Evolutionary conservation across 2,113 vertebrate genomes (phyloP), one percentile per base, ranked within the genome.

Genomic region (Hipposideros armiger): DNA sequence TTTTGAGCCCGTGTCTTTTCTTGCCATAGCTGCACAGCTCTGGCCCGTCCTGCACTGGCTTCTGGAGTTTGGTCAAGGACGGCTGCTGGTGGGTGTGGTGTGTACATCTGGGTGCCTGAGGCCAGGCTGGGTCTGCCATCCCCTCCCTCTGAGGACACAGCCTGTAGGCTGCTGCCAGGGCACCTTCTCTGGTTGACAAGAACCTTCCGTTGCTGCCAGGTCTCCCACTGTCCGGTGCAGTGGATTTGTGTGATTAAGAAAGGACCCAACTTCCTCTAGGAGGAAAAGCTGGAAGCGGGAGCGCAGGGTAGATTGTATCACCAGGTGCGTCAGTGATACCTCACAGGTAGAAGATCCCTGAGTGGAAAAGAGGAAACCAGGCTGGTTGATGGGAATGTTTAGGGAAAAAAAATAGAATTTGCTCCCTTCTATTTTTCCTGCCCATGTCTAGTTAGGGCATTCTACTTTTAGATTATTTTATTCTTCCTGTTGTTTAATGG

Each of bases 141-240:
- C 62, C n/a, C 47, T 54, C 1, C 20, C 28, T 64, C n/a, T 40
- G 40, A 91, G 54, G n/a, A 19, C 40, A 69, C n/a, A 50, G 40
- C n/a, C 4, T 8, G 26, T 5, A 52, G 5, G 11, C 26, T 13
- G 74, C 26, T 40, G 4, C 24, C 16, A 40, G n/a, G 16, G 0
- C 10, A 64, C 11, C 7, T 56, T 56, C 64, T 52, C 2, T 6
- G 32, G 28, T 10, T 50, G 56, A 9, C 15, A 11, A 0, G 3
- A 77, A 5, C 4, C 47, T 26, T 50, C 3, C 14, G 11, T 67
- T 67, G n/a, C 30, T 40, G 62, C 4, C 7, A 22, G 24, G n/a
- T 26, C 62, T 50, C 7, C n/a, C 15, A 24, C 11, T 32, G 1
- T 15, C 26, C 40, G 54, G 45, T 10, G 40, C 30, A 28, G 7